Base-by-base conservation (phyloP, 2,113 vertebrate genomes). In the Rhinogobius similis region DNA sequence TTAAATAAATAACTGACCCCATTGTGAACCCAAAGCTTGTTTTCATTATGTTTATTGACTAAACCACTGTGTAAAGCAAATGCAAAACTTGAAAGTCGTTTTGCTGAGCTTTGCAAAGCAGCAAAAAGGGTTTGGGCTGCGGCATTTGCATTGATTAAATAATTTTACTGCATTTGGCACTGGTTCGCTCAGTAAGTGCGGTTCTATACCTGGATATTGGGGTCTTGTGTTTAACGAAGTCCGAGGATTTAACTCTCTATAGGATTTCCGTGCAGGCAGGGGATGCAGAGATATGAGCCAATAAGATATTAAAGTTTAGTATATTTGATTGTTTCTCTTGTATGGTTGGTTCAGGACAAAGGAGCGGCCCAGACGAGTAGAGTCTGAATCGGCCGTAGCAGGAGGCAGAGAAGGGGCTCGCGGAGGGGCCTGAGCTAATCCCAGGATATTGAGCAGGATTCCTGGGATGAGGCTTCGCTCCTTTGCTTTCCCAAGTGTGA, bases 401-500 rank as follows among this genome's bases (percentile, higher is more conserved):
- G 87, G 79, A 88, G 88, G 88, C 81, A 87, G 86, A 75, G 73
- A 86, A 86, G 88, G 84, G 81, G 80, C 67, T 58, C 86, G 72
- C 85, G 87, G 87, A 88, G 89, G 84, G 89, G 82, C 87, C 75
- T 62, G 79, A 76, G 84, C 79, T 93, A 94, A 94, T 94, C 93
- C 89, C 87, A 86, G 85, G 89, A 93, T 93, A 93, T 93, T 93
- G 90, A 92, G 88, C 85, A 77, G 91, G 91, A 93, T 93, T 93
- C 91, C 89, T 91, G 78, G 89, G 88, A 92, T 88, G 89, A 83
- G 82, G 80, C 87, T 83, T 86, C 84, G 86, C 88, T 90, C 90
- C 90, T 92, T 93, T 94, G 93, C 88, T 93, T 92, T 90, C 76
- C 84, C 88, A 87, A 90, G 90, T 93, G 91, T 93, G 92, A 93